These are phyloP conservation scores for Margaritifera margaritifera DNA, from an alignment of 2,888 invertebrate genomes.

Conservation along the genomic window DNA sequence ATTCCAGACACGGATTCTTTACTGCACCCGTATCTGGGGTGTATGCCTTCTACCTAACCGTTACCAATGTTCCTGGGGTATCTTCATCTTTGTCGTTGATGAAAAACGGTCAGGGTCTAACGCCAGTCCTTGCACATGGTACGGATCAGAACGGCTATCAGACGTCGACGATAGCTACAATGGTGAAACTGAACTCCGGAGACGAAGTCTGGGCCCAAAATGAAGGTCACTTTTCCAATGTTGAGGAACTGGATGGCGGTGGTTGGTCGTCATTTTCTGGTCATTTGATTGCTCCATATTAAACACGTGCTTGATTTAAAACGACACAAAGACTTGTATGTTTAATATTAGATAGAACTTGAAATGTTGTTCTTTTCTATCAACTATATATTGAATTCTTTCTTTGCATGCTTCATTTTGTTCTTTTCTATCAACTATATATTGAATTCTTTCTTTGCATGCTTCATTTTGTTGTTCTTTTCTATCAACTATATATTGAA, in stretches of 20 bases:
- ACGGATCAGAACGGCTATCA: constrained; percentile 15
- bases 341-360: too few species aligned
- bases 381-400: too few species aligned
- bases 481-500: too few species aligned
- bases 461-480: too few species aligned
- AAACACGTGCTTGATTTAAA: too few species aligned
- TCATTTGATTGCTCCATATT: constrained; percentile 5
- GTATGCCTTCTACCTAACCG: constrained; percentile 25
- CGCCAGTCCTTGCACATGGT: constrained; percentile 20
- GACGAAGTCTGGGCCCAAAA: constrained; percentile 35
- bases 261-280: constrained; percentile 24
- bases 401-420: too few species aligned
- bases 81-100: constrained; percentile 18
- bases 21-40: constrained; percentile 20
- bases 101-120: constrained; percentile 14
- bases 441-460: too few species aligned
- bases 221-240: constrained; percentile 21
- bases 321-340: too few species aligned
- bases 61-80: constrained; percentile 21
- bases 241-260: constrained; percentile 22
- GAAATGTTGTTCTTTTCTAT: too few species aligned
- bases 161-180: constrained; percentile 18
- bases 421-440: too few species aligned
- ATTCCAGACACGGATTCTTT: constrained; percentile 14
- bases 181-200: constrained; percentile 11